Evolutionary conservation across 2,888 invertebrate genomes (phyloP).

Genomic region (Meteorus cinctellus): DNA sequence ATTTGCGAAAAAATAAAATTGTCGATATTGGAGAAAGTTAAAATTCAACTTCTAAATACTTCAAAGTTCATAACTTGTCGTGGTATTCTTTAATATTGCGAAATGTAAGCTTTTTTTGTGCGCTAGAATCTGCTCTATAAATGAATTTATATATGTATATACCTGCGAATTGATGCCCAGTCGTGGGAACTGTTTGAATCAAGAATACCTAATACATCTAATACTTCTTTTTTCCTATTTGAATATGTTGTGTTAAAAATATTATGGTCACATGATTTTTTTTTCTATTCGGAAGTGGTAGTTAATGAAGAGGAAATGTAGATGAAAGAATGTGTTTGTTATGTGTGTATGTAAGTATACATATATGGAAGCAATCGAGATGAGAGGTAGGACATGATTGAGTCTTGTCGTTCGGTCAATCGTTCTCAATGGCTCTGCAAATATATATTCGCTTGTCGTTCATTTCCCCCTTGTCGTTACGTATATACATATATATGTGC

Average conservation of each 20-base stretch:
- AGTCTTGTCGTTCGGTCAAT: constrained; percentile 64
- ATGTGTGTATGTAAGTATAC: constrained; percentile 35
- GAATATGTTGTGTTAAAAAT: no score
- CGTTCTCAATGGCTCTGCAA: constrained; percentile 67
- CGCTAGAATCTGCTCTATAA: neutral
- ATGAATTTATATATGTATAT: neutral
- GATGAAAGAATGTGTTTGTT: constrained; percentile 35
- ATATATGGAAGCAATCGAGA: constrained; percentile 44
- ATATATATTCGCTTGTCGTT: constrained; percentile 57
- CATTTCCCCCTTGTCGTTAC: constrained; percentile 47
- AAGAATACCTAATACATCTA: neutral
- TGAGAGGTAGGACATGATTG: constrained; percentile 57
- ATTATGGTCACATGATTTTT: no score
- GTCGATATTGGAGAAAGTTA: no score
- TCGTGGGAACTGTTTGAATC: neutral
- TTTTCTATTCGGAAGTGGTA: neutral
- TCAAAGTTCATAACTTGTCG: neutral
- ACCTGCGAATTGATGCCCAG: neutral
- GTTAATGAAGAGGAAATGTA: constrained; percentile 15
- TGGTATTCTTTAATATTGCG: neutral
- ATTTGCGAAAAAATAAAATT: no score
- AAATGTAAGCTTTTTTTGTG: neutral
- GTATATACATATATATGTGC: neutral
- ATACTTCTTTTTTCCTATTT: neutral
- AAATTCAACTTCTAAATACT: no score